These are phyloP conservation scores for Abscondita cerata DNA, from an alignment of 2,888 invertebrate genomes.

Conservation along the genomic window DNA sequence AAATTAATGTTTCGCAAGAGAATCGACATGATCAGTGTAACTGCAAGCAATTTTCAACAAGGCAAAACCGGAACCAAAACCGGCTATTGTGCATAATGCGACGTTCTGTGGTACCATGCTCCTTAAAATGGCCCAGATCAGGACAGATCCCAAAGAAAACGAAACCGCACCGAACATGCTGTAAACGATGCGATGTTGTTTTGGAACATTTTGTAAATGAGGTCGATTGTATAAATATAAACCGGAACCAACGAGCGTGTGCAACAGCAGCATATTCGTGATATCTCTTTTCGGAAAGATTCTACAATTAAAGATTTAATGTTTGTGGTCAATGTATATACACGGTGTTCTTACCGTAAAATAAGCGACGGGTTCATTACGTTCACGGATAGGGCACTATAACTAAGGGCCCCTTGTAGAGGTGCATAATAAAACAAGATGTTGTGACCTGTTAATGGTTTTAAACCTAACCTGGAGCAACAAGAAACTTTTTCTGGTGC, in stretches of 20 bases:
- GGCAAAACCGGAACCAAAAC: constrained; percentile 73
- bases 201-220: constrained; percentile 73
- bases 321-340: neutral
- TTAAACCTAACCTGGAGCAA: constrained; percentile 59
- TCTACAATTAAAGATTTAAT: constrained; percentile 60
- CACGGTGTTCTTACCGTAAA: constrained; percentile 65
- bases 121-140: constrained; percentile 86
- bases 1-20: constrained; percentile 27
- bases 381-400: constrained; percentile 80
- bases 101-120: constrained; percentile 77
- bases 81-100: constrained; percentile 70
- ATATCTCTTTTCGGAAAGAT: constrained; percentile 76
- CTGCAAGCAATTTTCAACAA: constrained; percentile 60
- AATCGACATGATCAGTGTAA: constrained; percentile 55
- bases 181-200: constrained; percentile 69
- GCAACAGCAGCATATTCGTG: constrained; percentile 81
- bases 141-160: constrained; percentile 88
- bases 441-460: constrained; percentile 75
- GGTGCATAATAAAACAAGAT: constrained; percentile 79
- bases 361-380: constrained; percentile 84
- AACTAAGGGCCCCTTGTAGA: constrained; percentile 76
- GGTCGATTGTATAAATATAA: constrained; percentile 83
- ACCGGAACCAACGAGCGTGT: constrained; percentile 82
- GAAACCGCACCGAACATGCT: constrained; percentile 77
- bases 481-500: constrained; percentile 46